Evolutionary conservation across 2,888 invertebrate species (phyloP).

Genomic region (Apodemia mormo): DNA sequence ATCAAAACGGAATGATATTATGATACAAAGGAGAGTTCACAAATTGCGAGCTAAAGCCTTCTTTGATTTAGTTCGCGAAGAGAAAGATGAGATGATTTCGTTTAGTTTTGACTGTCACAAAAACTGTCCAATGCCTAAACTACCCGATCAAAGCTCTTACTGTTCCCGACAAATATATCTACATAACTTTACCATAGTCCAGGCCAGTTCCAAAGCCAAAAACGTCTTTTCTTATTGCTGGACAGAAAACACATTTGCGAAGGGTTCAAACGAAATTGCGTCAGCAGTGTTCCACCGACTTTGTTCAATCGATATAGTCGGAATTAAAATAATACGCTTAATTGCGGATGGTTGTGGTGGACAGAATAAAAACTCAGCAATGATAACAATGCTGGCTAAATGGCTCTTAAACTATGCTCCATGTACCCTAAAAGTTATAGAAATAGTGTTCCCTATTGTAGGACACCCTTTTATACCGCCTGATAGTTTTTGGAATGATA

Average conservation of each 20-base stretch:
- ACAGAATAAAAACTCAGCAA: constrained; percentile 17
- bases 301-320: background rate
- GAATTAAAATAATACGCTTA: no score
- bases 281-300: constrained; percentile 17
- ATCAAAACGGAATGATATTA: constrained; percentile 18
- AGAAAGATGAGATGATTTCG: constrained; percentile 18
- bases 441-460: constrained; percentile 18
- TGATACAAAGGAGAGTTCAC: constrained; percentile 20
- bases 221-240: constrained; percentile 17
- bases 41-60: constrained; percentile 19
- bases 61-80: constrained; percentile 18
- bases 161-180: constrained; percentile 18
- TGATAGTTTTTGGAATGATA: constrained; percentile 19
- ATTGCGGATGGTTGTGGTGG: constrained; percentile 19
- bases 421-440: constrained; percentile 16
- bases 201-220: constrained; percentile 19
- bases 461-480: constrained; percentile 17
- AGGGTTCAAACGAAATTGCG: constrained; percentile 17
- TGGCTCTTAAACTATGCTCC: constrained; percentile 17
- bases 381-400: constrained; percentile 20
- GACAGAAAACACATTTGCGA: constrained; percentile 19
- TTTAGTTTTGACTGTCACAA: constrained; percentile 3
- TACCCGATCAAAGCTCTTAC: background rate
- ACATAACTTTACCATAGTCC: constrained; percentile 16
- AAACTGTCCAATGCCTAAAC: constrained; percentile 1